Base-by-base conservation (phyloP, 2,113 vertebrate genomes). In the Neogobius melanostomus region DNA sequence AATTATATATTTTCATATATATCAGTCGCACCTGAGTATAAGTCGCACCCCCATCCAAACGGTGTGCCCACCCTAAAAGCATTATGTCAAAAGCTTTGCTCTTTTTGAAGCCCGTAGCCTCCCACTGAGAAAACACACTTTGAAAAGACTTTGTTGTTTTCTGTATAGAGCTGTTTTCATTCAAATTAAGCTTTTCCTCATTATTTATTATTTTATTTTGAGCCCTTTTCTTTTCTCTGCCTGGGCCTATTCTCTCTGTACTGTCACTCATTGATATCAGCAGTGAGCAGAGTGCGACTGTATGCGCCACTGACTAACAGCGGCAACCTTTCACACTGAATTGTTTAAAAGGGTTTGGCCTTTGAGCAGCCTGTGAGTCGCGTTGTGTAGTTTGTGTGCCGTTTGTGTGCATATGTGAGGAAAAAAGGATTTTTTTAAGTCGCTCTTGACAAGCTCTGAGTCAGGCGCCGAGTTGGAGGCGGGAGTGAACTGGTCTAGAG, bases 381-480 rank as follows among this genome's bases (percentile, higher is more conserved):
- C 4, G 8, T 54, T 36, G 28, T 2, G 28, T 36, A 36, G 28
- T 36, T 49, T 67, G 66, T 65, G 57, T 53, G 14, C 65, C 66
- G 45, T 75, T 50, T 36, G 49, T 12, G 45, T 67, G 64, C 63
- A 51, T 8, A 15, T 47, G 70, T 42, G 57, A 64, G 60, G 4
- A 45, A 54, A 48, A 21, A 47, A 67, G 52, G 69, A 49, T 59
- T 80, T 47, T 75, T 78, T 82, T 21, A 74, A 79, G 64, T 61
- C 45, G 67, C 71, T 74, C 68, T 80, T 76, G 76, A 86, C 71
- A 66, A 69, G 67, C 66, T 80, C 72, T 76, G 79, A 82, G 73
- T 85, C 74, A 78, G 77, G 72, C 69, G 71, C 6, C 2, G 56
- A 59, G 11, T 68, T 62, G 71, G 73, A 65, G 68, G 72, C 9